Evolutionary conservation across 2,888 invertebrate genomes (phyloP).

Genomic region (Pheosia tremula): DNA sequence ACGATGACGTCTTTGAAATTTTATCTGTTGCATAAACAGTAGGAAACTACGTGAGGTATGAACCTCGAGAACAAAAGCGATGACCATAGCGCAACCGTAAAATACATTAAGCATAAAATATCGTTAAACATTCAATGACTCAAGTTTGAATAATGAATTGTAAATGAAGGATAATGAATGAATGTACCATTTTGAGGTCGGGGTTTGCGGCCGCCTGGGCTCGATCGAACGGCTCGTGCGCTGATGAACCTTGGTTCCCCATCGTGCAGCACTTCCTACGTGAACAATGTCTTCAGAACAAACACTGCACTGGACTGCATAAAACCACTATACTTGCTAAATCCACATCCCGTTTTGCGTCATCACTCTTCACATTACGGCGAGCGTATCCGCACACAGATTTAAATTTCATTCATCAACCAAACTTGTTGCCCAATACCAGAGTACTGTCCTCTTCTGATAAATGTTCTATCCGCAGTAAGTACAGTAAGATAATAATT

Average conservation of each 20-base stretch:
- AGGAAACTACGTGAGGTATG: slow-evolving; percentile 20
- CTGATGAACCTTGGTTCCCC: slow-evolving; percentile 94
- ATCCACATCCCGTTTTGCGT: slow-evolving; percentile 33
- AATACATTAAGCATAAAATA: slow-evolving; percentile 10
- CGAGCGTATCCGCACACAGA: slow-evolving; percentile 37
- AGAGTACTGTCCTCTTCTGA: slow-evolving; percentile 66
- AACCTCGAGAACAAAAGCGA: slow-evolving; percentile 38
- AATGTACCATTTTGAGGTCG: slow-evolving; percentile 78
- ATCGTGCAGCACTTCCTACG: slow-evolving; percentile 66
- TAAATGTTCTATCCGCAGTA: slow-evolving; percentile 66
- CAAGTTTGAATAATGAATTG: slow-evolving; percentile 50
- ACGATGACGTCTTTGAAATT: background rate
- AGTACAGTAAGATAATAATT: slow-evolving; percentile 75
- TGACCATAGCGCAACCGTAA: slow-evolving; percentile 33
- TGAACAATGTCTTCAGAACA: slow-evolving; percentile 37
- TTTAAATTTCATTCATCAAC: slow-evolving; percentile 51
- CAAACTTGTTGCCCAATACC: slow-evolving; percentile 59
- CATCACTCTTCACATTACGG: slow-evolving; percentile 39
- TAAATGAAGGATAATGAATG: slow-evolving; percentile 49
- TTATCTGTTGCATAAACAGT: background rate
- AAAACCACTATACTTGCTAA: slow-evolving; percentile 38
- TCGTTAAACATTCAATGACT: slow-evolving; percentile 40
- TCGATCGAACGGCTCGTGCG: slow-evolving; percentile 92
- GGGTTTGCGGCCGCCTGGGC: slow-evolving; percentile 79
- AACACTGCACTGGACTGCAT: slow-evolving; percentile 49